Evolutionary conservation across 2,113 vertebrate genomes (phyloP).

Genomic region (Glaucidium brasilianum): DNA sequence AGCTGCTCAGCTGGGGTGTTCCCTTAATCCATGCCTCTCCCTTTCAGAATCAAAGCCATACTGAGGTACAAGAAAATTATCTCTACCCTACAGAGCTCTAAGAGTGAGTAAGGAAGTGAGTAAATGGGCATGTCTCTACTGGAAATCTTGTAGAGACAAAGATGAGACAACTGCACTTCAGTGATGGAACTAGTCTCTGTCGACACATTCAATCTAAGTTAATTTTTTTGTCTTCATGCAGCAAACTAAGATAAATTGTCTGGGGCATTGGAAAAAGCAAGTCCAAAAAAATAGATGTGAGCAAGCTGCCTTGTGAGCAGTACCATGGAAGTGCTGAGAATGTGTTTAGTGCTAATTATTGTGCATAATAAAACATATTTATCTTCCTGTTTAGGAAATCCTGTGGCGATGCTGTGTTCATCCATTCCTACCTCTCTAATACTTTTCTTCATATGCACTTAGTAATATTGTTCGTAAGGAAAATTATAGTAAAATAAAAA

Average conservation of each 20-base stretch:
- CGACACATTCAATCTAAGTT: constrained; percentile 17
- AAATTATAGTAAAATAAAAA: not conserved
- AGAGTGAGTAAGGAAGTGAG: not conserved
- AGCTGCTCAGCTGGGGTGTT: constrained; percentile 48
- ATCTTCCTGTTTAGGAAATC: not conserved
- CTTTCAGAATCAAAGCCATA: constrained; percentile 32
- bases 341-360: not conserved
- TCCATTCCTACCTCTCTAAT: not conserved
- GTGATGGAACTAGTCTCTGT: not conserved
- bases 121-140: not conserved
- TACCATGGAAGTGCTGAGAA: not conserved
- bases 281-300: not conserved
- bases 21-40: constrained; percentile 39
- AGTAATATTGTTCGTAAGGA: not conserved
- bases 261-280: not conserved
- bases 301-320: not conserved
- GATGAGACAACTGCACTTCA: not conserved
- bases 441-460: not conserved
- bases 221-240: not conserved
- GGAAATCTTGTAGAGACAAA: not conserved
- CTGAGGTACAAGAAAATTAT: not conserved
- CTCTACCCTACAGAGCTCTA: not conserved
- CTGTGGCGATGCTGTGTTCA: not conserved
- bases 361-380: not conserved
- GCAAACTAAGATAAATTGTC: not conserved